A percentile compares a stretch with the other conserved stretches of the same genome.
phyloP scores from a whole-genome alignment of 2,888 invertebrate species.

The Aporophyla lueneburgensis region DNA sequence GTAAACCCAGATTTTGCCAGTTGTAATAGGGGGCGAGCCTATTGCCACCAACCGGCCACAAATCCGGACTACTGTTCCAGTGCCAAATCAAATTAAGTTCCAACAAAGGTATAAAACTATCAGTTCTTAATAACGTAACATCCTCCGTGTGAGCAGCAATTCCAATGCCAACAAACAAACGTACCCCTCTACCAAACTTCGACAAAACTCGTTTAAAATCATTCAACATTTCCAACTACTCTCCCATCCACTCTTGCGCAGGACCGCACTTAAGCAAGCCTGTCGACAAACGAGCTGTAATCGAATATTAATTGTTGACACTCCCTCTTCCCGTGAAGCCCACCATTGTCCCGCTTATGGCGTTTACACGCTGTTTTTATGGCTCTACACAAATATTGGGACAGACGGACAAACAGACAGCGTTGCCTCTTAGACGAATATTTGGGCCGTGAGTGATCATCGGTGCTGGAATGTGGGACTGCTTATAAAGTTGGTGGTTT shows the following conservation, averaged over 20 bases:
- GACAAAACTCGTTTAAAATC: slow-evolving; percentile 36
- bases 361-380: slow-evolving; percentile 68
- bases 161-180: slow-evolving; percentile 23
- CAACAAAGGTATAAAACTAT: background rate
- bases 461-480: background rate
- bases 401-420: slow-evolving; percentile 63
- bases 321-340: slow-evolving; percentile 60
- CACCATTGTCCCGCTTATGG: slow-evolving; percentile 58
- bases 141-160: slow-evolving; percentile 5
- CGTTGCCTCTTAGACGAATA: slow-evolving; percentile 51
- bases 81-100: background rate
- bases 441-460: slow-evolving; percentile 27
- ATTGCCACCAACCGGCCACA: too few species aligned
- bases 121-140: background rate
- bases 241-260: slow-evolving; percentile 22
- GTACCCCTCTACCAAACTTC: slow-evolving; percentile 8
- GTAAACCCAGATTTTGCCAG: too few species aligned
- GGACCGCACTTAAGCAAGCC: slow-evolving; percentile 44
- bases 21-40: too few species aligned
- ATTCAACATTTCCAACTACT: slow-evolving; percentile 11
- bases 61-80: too few species aligned
- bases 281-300: slow-evolving; percentile 61
- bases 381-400: slow-evolving; percentile 63
- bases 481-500: background rate
- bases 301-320: slow-evolving; percentile 72